A percentile compares a stretch with the other conserved stretches of the same genome.
Conservation (phyloP, 2,797 vertebrate species). For the Cossypha polioptera region DNA sequence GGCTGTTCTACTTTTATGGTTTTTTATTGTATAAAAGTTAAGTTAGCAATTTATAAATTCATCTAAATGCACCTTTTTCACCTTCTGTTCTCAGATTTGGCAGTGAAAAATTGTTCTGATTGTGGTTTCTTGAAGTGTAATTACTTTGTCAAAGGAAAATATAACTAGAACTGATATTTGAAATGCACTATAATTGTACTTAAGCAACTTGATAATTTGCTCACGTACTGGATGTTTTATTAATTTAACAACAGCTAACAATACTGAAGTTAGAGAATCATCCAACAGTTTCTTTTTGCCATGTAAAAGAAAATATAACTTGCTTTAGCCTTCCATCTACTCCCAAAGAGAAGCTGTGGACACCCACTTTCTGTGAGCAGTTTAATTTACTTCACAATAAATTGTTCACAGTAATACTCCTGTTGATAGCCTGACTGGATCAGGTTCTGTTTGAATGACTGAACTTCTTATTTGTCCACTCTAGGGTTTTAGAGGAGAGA, state of each 20-base stretch:
- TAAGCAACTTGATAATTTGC: slow-evolving; percentile 71
- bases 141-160: slow-evolving; percentile 80
- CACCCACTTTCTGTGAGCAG: not conserved
- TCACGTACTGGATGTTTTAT: slow-evolving; percentile 71
- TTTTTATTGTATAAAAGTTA: slow-evolving; percentile 70
- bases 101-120: slow-evolving; percentile 75
- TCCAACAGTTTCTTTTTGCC: slow-evolving; percentile 43
- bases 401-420: not conserved
- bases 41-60: slow-evolving; percentile 70
- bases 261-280: slow-evolving; percentile 62
- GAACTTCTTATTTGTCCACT: slow-evolving; percentile 29
- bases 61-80: slow-evolving; percentile 75
- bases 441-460: not conserved
- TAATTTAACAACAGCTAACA: slow-evolving; percentile 72
- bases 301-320: slow-evolving; percentile 50
- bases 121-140: slow-evolving; percentile 72
- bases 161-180: slow-evolving; percentile 79
- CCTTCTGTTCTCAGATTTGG: slow-evolving; percentile 76
- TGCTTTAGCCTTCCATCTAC: slow-evolving; percentile 31
- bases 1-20: slow-evolving; percentile 47
- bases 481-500: not conserved
- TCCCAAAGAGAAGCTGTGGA: not conserved
- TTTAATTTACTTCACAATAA: not conserved
- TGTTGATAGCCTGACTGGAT: not conserved
- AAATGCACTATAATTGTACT: slow-evolving; percentile 74